Evolutionary conservation across 2,888 invertebrate genomes (phyloP), one percentile per base, ranked within the genome.

Genomic region (Apoda limacodes): DNA sequence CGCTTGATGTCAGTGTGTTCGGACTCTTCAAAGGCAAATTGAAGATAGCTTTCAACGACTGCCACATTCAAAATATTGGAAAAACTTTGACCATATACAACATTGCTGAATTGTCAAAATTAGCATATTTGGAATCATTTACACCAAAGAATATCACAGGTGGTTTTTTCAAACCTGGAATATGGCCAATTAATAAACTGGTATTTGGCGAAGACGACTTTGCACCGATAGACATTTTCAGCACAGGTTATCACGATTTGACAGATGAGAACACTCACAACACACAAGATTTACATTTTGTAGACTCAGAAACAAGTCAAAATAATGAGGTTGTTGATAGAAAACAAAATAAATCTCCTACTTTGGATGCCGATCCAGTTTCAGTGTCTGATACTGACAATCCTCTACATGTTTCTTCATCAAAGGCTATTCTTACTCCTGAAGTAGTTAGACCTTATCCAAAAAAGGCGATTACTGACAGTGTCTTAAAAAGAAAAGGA

Each of bases 91-190:
- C 35, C 19, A 44, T 43, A 25, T 40, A 42, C 29, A 39, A 40
- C 23, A 33, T 36, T 30, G 28, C 37, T 24, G 28, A 34, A 32
- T 30, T 36, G 13, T 25, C 31, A 29, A 42, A 39, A 37, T 19
- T 34, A 28, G 42, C 44, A 32, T 42, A 30, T 34, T 37, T 39
- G 22, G 39, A 38, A 39, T 42, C 44, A 30, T 42, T 41, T 34
- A 43, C 37, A 32, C 29, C 32, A 25, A 42, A 34, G 13, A 46
- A 46, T 27, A 43, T 43, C 25, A 42, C 25, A 36, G 23, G 35
- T 31, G n/a, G n/a, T n/a, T n/a, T n/a, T n/a, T n/a, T n/a, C n/a
- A 43, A 44, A 30, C 29, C 46, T 30, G 45, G 41, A 33, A 45
- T 45, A 13, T 45, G 40, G 38, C 44, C 44, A 35, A 22, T 43